These are phyloP conservation scores for Pseudomyrmex dendroicus DNA, from an alignment of 1,140 invertebrate genomes.

Conservation along the genomic window DNA sequence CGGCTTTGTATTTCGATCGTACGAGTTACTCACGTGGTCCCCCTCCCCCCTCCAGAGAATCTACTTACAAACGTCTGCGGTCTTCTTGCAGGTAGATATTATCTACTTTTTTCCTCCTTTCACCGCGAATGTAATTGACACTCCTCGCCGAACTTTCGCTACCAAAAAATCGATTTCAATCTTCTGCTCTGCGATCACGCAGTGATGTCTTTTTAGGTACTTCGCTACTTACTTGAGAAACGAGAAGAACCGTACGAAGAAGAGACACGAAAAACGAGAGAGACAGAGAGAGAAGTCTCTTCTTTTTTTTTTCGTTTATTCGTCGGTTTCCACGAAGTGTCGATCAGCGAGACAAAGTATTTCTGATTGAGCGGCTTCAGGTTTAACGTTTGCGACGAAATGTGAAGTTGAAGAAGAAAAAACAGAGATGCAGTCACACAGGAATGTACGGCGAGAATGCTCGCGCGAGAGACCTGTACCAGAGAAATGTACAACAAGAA, in stretches of 20 bases:
- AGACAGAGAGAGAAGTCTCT: conserved; percentile 14
- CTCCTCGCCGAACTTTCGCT: conserved; percentile 3
- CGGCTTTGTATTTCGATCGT: not conserved
- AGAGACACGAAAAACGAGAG: not conserved
- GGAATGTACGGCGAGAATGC: conserved; percentile 21
- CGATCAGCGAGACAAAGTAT: conserved; percentile 8
- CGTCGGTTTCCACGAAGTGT: conserved; percentile 37
- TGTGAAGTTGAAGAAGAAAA: conserved; percentile 22
- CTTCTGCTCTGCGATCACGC: conserved; percentile 30
- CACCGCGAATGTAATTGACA: conserved; percentile 11
- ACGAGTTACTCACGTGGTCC: not conserved
- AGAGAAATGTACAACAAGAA: conserved; percentile 55
- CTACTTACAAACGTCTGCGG: not conserved
- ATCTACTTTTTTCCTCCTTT: conserved; percentile 24
- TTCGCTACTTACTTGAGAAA: conserved; percentile 9
- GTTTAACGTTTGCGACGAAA: conserved; percentile 31
- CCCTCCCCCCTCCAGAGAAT: not conserved
- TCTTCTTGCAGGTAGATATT: not conserved
- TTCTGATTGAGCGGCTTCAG: conserved; percentile 33
- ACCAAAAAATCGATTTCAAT: conserved; percentile 42
- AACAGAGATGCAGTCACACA: conserved; percentile 31
- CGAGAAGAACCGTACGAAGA: not conserved
- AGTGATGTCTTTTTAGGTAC: conserved; percentile 32
- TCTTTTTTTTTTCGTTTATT: not conserved
- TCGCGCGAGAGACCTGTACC: not conserved